Percentiles rank a stretch among this genome's conserved stretches.
Evolutionary conservation across 2,797 vertebrate genomes (phyloP).

Genomic region (Tapirus indicus): DNA sequence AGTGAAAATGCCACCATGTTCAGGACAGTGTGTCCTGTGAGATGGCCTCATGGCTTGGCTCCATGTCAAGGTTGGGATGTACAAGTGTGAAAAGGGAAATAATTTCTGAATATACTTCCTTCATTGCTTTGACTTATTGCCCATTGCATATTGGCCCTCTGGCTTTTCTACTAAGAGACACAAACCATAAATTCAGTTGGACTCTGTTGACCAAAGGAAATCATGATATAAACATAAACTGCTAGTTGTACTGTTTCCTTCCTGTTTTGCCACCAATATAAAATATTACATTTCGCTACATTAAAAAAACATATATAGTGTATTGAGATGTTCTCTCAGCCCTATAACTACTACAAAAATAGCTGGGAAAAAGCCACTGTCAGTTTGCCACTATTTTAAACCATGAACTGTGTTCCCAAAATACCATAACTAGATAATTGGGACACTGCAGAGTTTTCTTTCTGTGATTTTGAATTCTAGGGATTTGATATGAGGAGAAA

Average conservation of each 20-base stretch:
- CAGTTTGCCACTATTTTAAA: slow-evolving; percentile 43
- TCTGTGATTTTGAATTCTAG: slow-evolving; percentile 8
- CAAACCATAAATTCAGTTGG: neutral
- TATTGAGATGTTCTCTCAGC: slow-evolving; percentile 1
- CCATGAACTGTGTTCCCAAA: neutral
- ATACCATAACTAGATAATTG: neutral
- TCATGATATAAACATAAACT: neutral
- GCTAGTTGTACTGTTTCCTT: neutral
- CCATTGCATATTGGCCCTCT: neutral
- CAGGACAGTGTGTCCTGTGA: neutral
- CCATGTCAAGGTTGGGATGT: neutral
- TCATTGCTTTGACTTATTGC: neutral
- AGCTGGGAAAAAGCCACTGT: neutral
- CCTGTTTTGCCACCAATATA: neutral
- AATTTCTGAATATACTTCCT: slow-evolving; percentile 26
- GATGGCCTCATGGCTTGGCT: neutral
- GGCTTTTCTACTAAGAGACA: neutral
- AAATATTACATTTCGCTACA: neutral
- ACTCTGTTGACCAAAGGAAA: slow-evolving; percentile 23
- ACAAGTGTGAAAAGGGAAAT: slow-evolving; percentile 19
- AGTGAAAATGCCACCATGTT: neutral
- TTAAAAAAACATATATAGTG: neutral
- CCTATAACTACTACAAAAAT: slow-evolving; percentile 27
- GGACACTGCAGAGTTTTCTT: neutral
- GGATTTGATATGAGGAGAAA: neutral